A percentile compares a stretch with the other conserved stretches of the same genome.
Evolutionary conservation across 2,888 invertebrate genomes (phyloP).

Genomic region (Beris chalybata): DNA sequence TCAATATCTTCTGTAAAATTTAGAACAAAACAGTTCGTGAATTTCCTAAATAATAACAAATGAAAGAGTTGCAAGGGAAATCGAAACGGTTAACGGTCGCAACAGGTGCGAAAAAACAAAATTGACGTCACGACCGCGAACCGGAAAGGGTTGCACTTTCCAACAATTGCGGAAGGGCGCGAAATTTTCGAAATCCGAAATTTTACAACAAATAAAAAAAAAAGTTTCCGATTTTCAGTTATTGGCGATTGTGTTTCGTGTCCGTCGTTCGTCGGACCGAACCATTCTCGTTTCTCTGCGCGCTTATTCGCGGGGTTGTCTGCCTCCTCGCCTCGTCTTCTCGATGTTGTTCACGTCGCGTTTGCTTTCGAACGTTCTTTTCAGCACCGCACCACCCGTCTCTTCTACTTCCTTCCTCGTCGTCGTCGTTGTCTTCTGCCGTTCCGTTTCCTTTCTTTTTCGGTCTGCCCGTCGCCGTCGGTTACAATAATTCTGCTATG

Average conservation of each 20-base stretch:
- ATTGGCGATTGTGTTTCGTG: conserved; percentile 18
- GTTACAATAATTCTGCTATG: conserved; percentile 26
- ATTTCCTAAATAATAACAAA: background rate
- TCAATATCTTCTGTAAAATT: conserved; percentile 60
- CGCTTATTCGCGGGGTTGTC: conserved; percentile 28
- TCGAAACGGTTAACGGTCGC: too few relatives aligned
- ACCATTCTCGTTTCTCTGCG: conserved; percentile 17
- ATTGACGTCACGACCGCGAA: too few relatives aligned
- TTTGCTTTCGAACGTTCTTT: background rate
- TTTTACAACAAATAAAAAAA: background rate
- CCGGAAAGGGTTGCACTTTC: background rate
- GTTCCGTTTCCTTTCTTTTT: conserved; percentile 13
- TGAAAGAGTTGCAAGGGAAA: too few relatives aligned
- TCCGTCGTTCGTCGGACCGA: conserved; percentile 33
- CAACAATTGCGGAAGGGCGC: background rate
- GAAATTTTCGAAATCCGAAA: background rate
- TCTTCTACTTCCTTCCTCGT: conserved; percentile 29
- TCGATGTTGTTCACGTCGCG: too few relatives aligned
- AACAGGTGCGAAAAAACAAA: conserved; percentile 1
- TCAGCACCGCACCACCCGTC: conserved; percentile 8
- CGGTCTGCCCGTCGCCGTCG: conserved; percentile 29
- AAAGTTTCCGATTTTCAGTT: conserved; percentile 8
- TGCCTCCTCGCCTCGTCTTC: conserved; percentile 35
- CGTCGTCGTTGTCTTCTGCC: conserved; percentile 30
- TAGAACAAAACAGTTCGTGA: background rate